Evolutionary conservation across 2,113 vertebrate genomes (phyloP).

Genomic region (Ploceus nigricollis): DNA sequence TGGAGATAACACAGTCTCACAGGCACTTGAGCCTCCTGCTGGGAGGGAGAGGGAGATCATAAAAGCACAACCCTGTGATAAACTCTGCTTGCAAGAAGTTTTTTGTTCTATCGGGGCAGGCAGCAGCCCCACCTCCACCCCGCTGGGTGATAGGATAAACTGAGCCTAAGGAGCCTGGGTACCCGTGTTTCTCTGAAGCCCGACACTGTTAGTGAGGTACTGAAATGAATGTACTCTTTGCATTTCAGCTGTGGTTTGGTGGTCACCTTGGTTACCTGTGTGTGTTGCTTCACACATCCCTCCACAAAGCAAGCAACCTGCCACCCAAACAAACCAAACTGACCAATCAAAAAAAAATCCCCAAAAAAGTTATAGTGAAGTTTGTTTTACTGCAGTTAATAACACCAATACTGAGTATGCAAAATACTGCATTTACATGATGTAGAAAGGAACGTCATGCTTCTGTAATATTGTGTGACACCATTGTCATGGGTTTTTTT

Average conservation of each 20-base stretch:
- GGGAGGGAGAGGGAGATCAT: not conserved
- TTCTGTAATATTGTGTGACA: not conserved
- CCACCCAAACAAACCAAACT: not conserved
- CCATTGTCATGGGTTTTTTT: rapidly evolving
- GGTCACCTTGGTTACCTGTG: not conserved
- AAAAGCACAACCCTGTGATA: not conserved
- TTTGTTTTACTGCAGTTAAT: not conserved
- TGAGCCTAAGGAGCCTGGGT: not conserved
- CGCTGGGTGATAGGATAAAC: not conserved
- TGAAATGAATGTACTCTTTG: not conserved
- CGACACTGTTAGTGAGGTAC: rapidly evolving
- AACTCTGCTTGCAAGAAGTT: not conserved
- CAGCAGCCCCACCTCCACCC: not conserved
- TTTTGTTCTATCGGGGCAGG: not conserved
- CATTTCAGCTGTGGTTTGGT: not conserved
- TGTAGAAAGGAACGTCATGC: not conserved
- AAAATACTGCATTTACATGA: not conserved
- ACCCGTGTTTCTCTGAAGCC: not conserved
- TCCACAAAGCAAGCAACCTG: not conserved
- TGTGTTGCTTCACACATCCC: not conserved
- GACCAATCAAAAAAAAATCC: not conserved
- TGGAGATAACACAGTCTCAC: not conserved
- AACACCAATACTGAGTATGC: not conserved
- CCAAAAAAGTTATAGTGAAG: not conserved
- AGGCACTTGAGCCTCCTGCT: not conserved